These are phyloP conservation scores for Aphaenogaster rudis DNA, from an alignment of 1,140 invertebrate genomes.

Conservation along the genomic window DNA sequence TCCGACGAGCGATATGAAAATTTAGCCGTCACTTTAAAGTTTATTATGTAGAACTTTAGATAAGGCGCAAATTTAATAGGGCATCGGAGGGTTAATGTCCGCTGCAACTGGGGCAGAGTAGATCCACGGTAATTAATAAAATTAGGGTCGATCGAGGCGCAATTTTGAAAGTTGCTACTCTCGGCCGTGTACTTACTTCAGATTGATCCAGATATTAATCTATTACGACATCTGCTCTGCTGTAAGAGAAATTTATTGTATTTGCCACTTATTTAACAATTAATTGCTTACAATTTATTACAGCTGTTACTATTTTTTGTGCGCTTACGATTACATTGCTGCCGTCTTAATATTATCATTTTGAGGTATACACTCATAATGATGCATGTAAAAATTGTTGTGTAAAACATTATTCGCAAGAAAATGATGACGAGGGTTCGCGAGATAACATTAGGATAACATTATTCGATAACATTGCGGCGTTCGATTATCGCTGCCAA, in stretches of 20 bases:
- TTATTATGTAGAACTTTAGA: slow-evolving; percentile 64
- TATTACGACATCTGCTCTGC: background rate
- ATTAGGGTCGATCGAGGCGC: slow-evolving; percentile 59
- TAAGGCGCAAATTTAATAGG: slow-evolving; percentile 59
- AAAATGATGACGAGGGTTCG: background rate
- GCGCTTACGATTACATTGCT: background rate
- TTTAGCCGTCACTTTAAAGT: slow-evolving; percentile 57
- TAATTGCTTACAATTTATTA: background rate
- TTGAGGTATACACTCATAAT: background rate
- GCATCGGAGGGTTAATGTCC: slow-evolving; percentile 58
- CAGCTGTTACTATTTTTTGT: background rate
- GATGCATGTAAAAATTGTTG: background rate
- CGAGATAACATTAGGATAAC: slow-evolving; percentile 6
- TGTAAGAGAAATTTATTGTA: background rate
- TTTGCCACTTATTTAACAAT: slow-evolving; percentile 14
- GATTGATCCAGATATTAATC: slow-evolving; percentile 45
- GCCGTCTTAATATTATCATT: background rate
- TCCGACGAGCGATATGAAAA: slow-evolving; percentile 52
- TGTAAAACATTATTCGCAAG: background rate
- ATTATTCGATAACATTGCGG: background rate
- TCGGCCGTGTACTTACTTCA: slow-evolving; percentile 6
- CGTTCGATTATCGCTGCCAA: background rate
- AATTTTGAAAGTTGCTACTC: slow-evolving; percentile 55
- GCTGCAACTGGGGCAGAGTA: slow-evolving; percentile 44
- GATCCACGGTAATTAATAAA: slow-evolving; percentile 63